Conservation (phyloP, 2,113 vertebrate species). For the Trogon melanurus region DNA sequence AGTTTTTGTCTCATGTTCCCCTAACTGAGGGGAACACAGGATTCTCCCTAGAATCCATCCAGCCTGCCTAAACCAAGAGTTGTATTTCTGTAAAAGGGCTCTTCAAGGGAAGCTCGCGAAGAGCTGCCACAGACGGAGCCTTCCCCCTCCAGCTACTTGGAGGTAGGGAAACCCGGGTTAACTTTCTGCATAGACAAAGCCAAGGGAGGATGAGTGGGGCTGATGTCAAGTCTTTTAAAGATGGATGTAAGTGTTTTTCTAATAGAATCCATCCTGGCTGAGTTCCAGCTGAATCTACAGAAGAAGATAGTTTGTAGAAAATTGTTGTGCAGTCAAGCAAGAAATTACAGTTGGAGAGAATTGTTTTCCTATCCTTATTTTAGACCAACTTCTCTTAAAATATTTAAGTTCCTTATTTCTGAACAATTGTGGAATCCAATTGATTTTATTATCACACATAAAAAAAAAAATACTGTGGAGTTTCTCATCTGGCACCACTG, state of each 20-base stretch:
- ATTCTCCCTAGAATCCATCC: neutral
- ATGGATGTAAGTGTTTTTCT: neutral
- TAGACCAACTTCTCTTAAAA: conserved; percentile 54
- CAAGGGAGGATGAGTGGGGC: neutral
- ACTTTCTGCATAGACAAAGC: neutral
- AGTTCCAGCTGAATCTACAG: conserved; percentile 48
- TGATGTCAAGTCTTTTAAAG: conserved; percentile 19
- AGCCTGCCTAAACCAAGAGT: neutral
- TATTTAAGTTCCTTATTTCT: conserved; percentile 58
- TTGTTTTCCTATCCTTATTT: conserved; percentile 58
- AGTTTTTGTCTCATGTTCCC: neutral
- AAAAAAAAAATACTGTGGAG: conserved; percentile 26
- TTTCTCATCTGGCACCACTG: neutral
- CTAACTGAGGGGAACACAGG: neutral
- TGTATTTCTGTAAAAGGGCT: neutral
- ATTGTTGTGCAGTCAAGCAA: conserved; percentile 70
- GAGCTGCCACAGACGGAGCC: rapidly evolving
- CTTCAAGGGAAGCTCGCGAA: neutral
- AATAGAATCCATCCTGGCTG: conserved; percentile 6
- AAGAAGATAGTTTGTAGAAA: conserved; percentile 52
- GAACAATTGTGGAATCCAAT: conserved; percentile 42
- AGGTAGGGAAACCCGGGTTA: neutral
- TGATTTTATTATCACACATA: conserved; percentile 56
- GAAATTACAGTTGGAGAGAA: conserved; percentile 63
- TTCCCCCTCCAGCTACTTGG: neutral